These are phyloP conservation scores for Mallotus villosus DNA, from an alignment of 2,797 vertebrate species.

Conservation along the genomic window DNA sequence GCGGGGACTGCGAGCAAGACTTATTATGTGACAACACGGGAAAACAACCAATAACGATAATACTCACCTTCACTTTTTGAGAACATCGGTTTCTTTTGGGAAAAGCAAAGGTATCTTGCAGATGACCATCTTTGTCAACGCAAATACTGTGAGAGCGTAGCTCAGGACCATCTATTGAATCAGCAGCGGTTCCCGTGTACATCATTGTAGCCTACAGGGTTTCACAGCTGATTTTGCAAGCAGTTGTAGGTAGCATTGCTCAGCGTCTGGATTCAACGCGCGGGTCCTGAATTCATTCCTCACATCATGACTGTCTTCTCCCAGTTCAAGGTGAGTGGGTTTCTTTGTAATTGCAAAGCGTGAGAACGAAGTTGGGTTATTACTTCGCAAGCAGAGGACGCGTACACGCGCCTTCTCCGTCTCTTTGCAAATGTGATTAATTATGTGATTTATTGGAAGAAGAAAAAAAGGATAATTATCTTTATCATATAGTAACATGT, in stretches of 20 bases:
- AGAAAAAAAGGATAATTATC: too few species aligned
- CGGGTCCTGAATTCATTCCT: conserved; percentile 2
- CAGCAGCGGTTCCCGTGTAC: not conserved
- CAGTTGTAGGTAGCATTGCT: conserved; percentile 16
- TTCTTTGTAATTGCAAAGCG: not conserved
- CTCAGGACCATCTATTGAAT: not conserved
- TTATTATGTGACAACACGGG: conserved; percentile 5
- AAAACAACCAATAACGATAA: conserved; percentile 51
- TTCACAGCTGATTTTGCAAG: conserved; percentile 3
- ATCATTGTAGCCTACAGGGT: not conserved
- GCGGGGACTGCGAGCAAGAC: not conserved
- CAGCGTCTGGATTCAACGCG: conserved; percentile 24
- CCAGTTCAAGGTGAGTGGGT: conserved; percentile 65
- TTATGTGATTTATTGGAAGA: not conserved
- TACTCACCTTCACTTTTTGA: conserved; percentile 49
- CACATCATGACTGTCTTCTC: conserved; percentile 50
- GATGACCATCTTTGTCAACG: conserved; percentile 42
- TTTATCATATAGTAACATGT: too few species aligned
- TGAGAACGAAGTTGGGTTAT: conserved; percentile 41
- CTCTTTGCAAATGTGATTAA: not conserved
- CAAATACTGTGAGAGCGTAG: conserved; percentile 44
- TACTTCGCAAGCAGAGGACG: conserved; percentile 43
- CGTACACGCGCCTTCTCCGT: not conserved
- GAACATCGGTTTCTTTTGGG: conserved; percentile 37
- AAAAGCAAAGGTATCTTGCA: conserved; percentile 22